A percentile compares a stretch with the other conserved stretches of the same genome.
phyloP scores from a whole-genome alignment of 2,888 invertebrate genomes.

The Amiota communis region DNA sequence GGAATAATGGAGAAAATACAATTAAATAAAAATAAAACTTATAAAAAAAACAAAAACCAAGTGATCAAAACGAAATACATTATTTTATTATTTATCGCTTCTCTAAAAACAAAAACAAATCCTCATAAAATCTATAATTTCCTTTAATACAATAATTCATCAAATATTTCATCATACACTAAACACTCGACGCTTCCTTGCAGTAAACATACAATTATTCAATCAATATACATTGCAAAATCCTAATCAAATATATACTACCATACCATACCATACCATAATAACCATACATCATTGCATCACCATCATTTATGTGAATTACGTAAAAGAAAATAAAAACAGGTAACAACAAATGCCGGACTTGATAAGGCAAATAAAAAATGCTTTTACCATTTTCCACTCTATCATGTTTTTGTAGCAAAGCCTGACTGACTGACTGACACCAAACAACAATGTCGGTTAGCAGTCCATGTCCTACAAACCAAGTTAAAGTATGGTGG shows the following conservation, averaged over 20 bases:
- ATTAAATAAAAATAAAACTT: conserved; percentile 38
- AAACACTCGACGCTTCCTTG: too few relatives aligned
- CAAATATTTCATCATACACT: too few relatives aligned
- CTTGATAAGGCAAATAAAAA: conserved; percentile 23
- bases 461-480: conserved; percentile 71
- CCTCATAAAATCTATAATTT: too few relatives aligned
- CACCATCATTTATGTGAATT: conserved; percentile 7
- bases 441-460: conserved; percentile 56
- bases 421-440: too few relatives aligned
- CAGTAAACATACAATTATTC: conserved; percentile 1
- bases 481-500: conserved; percentile 59
- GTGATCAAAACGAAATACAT: conserved; percentile 53
- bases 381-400: too few relatives aligned
- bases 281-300: not conserved
- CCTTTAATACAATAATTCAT: too few relatives aligned
- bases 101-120: too few relatives aligned
- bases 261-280: not conserved
- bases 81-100: not conserved
- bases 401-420: too few relatives aligned
- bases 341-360: conserved; percentile 2
- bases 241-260: not conserved
- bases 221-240: conserved; percentile 14
- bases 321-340: conserved; percentile 2
- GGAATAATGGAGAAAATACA: conserved; percentile 40
- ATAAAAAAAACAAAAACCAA: conserved; percentile 35